Base-by-base conservation (phyloP, 2,113 vertebrate genomes). In the Megalops atlanticus region DNA sequence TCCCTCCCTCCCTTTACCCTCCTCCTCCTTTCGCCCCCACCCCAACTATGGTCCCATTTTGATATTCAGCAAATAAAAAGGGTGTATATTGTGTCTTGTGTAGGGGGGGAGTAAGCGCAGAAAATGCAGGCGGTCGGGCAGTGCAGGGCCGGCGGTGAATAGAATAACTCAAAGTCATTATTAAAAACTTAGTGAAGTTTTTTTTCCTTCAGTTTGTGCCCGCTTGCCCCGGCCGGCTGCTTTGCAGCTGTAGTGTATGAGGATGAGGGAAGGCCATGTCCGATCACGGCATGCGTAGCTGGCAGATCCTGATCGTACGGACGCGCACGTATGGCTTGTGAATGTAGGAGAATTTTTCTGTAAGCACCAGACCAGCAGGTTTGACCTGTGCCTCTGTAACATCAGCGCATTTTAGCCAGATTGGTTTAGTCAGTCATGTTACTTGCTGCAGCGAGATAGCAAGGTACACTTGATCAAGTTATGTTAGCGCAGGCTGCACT, bases 51-150 rank as follows among this genome's bases (percentile, higher is more conserved):
- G 58, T 64, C 58, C 58, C 58, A 64, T 64, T 64, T 64, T 64
- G 58, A 64, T 64, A 64, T 64, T 64, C 58, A 64, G 58, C 58
- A 64, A 64, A 64, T 64, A n/a, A 64, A 64, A 64, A 64, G 21
- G 58, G 58, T 64, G 58, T 64, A 64, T 64, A 64, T 64, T 64
- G 58, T 64, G 58, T 64, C 58, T 64, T 64, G 6, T 64, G 58
- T 64, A 27, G n/a, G 58, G 58, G 31, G 58, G 58, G 58, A n/a
- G 58, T 64, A 24, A 24, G 58, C 58, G 11, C 8, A 64, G 58
- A 64, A 64, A 64, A 64, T 24, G 31, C 8, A 64, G n/a, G 14
- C n/a, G 12, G 58, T 8, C 3, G n/a, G n/a, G n/a, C n/a, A n/a
- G n/a, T 73, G 71, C 38, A 10, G 1, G 0, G 58, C 58, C 58